Base-by-base conservation (phyloP, 2,888 invertebrate species). In the Epirrita christyi region DNA sequence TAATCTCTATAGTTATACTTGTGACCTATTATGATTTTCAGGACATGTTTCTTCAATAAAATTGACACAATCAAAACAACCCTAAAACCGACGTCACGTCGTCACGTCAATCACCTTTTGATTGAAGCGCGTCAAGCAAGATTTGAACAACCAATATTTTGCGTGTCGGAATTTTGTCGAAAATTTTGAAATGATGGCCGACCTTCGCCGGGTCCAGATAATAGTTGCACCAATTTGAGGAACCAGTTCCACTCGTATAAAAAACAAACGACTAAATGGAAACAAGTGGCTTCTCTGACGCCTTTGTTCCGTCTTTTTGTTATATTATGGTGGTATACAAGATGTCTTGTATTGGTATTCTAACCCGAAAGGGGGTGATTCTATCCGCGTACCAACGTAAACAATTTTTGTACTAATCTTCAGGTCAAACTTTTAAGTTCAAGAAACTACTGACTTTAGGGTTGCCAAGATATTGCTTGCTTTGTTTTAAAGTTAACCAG, bases 91-190 rank as follows among this genome's bases (percentile, higher is more conserved):
- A 9, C n/a, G n/a, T n/a, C 32, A 32, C 32, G 42, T 15, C 14
- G 4, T 43, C 37, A 54, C 54, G 47, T 37, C 42, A 42, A 47
- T 21, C 21, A 21, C 4, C 21, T 4, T 21, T 13, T 44, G 42
- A 66, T 61, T 50, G 48, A 64, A 62, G 49, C 61, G 58, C 64
- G 68, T 71, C 66, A 68, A 66, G 68, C n/a, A 71, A 74, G 21
- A 4, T 71, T 61, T 58, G 78, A 76, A 80, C 73, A 71, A 76
- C 74, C 72, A 69, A 87, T 88, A 87, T 88, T 90, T 88, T 86
- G 91, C 90, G 88, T 91, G 91, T 82, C 66, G 88, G 89, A 89
- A 91, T 91, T 82, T 84, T 81, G 76, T 86, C 82, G 80, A 82
- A 86, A 86, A 83, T 83, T 73, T 81, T 78, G 75, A 83, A 82